Conservation (phyloP, 1,140 invertebrate species). For the Melanaphis sacchari region DNA sequence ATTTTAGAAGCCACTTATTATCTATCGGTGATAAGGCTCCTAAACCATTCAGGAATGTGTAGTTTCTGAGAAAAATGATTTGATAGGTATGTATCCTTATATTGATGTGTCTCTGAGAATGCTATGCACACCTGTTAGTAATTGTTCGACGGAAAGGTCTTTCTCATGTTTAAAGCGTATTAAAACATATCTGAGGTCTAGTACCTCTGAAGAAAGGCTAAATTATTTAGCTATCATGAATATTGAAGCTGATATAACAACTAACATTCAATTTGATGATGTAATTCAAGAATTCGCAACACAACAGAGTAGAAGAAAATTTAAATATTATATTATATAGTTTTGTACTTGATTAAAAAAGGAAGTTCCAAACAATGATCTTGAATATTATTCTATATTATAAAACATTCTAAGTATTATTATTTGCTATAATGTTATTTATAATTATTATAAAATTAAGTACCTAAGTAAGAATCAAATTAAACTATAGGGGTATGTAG, state of each 20-base stretch:
- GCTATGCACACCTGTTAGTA: background rate
- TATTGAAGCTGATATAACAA: background rate
- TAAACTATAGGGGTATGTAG: no score
- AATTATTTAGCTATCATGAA: conserved; percentile 16
- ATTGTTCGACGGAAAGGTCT: background rate
- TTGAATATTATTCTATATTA: no score
- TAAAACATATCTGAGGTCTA: background rate
- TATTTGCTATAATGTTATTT: no score
- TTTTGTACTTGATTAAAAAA: background rate
- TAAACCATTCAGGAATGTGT: background rate
- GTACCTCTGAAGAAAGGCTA: background rate
- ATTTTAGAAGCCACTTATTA: background rate
- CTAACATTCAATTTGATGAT: conserved; percentile 21
- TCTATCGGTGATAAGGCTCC: background rate
- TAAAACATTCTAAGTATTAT: no score
- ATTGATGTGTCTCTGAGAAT: no score
- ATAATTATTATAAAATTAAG: no score
- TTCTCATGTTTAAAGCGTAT: background rate
- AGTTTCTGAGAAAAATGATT: background rate
- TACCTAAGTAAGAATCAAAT: no score
- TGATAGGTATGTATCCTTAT: background rate
- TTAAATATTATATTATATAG: background rate
- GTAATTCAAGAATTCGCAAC: conserved; percentile 2
- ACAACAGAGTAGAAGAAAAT: background rate
- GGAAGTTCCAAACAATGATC: background rate